Base-by-base conservation (phyloP, 2,888 invertebrate species). In the Sphaeridia pumilis region DNA sequence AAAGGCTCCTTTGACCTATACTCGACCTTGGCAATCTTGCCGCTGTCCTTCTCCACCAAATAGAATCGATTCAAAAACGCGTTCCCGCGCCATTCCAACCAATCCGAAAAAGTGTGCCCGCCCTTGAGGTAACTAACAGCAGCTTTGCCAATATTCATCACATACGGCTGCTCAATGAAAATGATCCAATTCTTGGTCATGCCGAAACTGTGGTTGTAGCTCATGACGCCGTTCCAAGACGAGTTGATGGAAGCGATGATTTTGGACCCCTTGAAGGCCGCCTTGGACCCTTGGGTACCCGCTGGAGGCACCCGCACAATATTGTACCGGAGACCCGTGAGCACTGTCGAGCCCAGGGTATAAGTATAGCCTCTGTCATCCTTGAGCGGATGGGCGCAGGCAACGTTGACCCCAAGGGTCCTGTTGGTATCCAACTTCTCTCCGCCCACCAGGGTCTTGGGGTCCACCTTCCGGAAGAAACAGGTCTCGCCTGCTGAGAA, bases 151-250 rank as follows among this genome's bases (percentile, higher is more conserved):
- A 69, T 66, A 61, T 71, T 73, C 46, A 73, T 67, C 2, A 70
- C 62, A 42, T 75, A 64, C 0, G 76, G 75, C 55, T 74, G 75
- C 62, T 77, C 77, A 34, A 75, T 67, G 50, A 76, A 69, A 12
- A 77, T 67, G 25, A 75, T 66, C 65, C 73, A 75, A 55, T 75
- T 73, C 55, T 75, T 72, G 1, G 74, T 72, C 67, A 77, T 70
- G 17, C 71, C 74, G 60, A 76, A 76, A 57, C 75, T 75, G 65
- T 77, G 77, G 59, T 71, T 70, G 66, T 75, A 76, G 3, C 68
- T 65, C 55, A 69, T 67, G 55, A 64, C 62, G 2, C 69, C 67
- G 31, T 63, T 67, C 60, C 67, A 67, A 36, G 67, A 67, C 10
- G 69, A 67, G 4, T 69, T 65, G 45, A 72, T 67, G 2, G 67